These are phyloP conservation scores for Cossypha dichroa DNA, from an alignment of 2,797 vertebrate genomes.

Conservation along the genomic window DNA sequence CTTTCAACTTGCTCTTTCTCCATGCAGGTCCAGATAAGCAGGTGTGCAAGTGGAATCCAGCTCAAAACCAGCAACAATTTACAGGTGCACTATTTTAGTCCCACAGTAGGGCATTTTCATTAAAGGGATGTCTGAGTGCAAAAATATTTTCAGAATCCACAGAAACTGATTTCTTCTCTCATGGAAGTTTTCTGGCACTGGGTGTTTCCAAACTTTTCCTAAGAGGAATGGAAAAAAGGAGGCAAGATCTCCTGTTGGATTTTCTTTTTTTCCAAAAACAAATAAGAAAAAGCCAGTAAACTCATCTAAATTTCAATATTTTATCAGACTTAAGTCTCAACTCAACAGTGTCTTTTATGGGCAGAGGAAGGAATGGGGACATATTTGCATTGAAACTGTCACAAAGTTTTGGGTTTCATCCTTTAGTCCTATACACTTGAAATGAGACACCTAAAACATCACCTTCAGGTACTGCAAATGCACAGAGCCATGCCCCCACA, in stretches of 20 bases:
- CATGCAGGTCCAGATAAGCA: not conserved
- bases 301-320: not conserved
- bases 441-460: not conserved
- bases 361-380: not conserved
- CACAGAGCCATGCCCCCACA: not conserved
- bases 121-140: not conserved
- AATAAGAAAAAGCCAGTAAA: not conserved
- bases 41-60: not conserved
- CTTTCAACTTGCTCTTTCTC: not conserved
- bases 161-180: not conserved
- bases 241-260: rapidly evolving
- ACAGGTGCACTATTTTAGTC: not conserved
- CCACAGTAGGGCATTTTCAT: not conserved
- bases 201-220: not conserved
- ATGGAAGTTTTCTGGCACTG: not conserved
- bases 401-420: not conserved
- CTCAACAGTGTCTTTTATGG: not conserved
- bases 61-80: not conserved
- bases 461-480: not conserved
- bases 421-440: not conserved
- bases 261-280: not conserved
- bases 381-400: not conserved
- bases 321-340: not conserved
- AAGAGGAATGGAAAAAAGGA: rapidly evolving
- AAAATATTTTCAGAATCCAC: not conserved